Percentiles rank a stretch among this genome's conserved stretches.
Evolutionary conservation across 2,797 vertebrate species (phyloP).

Genomic region (Argentina silus): DNA sequence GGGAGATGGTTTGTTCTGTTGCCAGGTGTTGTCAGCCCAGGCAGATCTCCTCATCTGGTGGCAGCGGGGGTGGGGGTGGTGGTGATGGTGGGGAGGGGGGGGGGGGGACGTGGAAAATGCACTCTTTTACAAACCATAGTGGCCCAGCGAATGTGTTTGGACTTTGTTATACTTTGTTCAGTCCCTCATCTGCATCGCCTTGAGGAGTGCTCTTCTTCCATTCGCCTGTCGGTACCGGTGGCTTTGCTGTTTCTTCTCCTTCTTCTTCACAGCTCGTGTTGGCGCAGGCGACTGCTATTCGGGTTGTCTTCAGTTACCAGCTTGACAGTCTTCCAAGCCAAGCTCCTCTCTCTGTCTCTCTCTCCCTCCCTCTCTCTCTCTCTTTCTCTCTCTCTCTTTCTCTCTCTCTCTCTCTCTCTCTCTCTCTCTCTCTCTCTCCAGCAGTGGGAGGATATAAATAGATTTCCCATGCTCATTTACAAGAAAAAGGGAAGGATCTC

Average conservation of each 20-base stretch:
- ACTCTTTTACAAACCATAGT: not conserved
- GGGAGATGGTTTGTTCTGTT: slow-evolving; percentile 46
- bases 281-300: slow-evolving; percentile 23
- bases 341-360: slow-evolving; percentile 34
- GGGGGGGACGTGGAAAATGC: not conserved
- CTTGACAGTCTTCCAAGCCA: slow-evolving; percentile 33
- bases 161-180: slow-evolving; percentile 48
- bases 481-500: slow-evolving; percentile 53
- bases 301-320: slow-evolving; percentile 41
- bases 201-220: slow-evolving; percentile 44
- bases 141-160: slow-evolving; percentile 41
- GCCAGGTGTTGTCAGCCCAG: slow-evolving; percentile 62
- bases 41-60: slow-evolving; percentile 35
- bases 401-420: slow-evolving; percentile 27
- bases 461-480: slow-evolving; percentile 67
- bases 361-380: slow-evolving; percentile 27
- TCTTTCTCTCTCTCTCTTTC: slow-evolving; percentile 26
- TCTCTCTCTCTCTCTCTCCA: slow-evolving; percentile 30
- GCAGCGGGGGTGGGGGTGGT: not conserved
- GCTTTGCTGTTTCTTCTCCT: slow-evolving; percentile 19
- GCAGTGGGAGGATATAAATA: slow-evolving; percentile 63
- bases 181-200: slow-evolving; percentile 45
- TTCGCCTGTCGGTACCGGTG: not conserved
- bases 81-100: not conserved
- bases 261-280: slow-evolving; percentile 43